Base-by-base conservation (phyloP, 1,140 invertebrate genomes). In the Steinernema feltiae region DNA sequence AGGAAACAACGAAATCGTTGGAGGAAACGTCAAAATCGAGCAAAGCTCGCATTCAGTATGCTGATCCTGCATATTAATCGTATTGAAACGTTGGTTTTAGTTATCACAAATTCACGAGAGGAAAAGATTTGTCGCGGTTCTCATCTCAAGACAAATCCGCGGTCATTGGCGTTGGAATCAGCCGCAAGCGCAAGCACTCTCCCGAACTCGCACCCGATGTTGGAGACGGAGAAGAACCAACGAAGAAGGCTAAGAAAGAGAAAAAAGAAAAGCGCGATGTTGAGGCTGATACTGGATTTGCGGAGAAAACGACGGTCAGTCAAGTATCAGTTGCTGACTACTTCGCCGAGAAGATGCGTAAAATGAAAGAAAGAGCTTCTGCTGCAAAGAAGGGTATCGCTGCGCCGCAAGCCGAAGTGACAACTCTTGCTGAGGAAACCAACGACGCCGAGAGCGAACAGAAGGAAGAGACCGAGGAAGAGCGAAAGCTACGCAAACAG, bases 101-200 rank as follows among this genome's bases (percentile, higher is more conserved):
- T 70, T 79, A 79, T 32, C 78, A 79, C 35, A 79, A 79, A 31
- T 79, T 79, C 70, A 79, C 77, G 18, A 73, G 77, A 30, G 72
- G 70, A 29, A 79, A 79, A 74, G 78, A 79, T 46, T 72, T 73
- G 0, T 31, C 77, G 24, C 77, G 76, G 48, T 79, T 74, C 73
- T 75, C 75, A 3, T 69, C 48, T 17, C 29, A 69, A 17, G 73
- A 79, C 77, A 79, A 79, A 27, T 35, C 70, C n/a, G 69, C 72
- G 30, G 72, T 79, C n/a, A 48, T 79, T 1, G 78, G 78, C 3
- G 35, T 73, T 21, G 69, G 79, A 48, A 24, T 74, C 21, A 27
- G 30, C 32, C 32, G 70, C 17, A 32, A 32, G 32, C 31, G 18
- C 18, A 31, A 24, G 27, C 73, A 32, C 18, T 24, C 32, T 24